These are phyloP conservation scores for Protomyctophum bolini DNA, from an alignment of 2,113 vertebrate genomes.

Conservation along the genomic window DNA sequence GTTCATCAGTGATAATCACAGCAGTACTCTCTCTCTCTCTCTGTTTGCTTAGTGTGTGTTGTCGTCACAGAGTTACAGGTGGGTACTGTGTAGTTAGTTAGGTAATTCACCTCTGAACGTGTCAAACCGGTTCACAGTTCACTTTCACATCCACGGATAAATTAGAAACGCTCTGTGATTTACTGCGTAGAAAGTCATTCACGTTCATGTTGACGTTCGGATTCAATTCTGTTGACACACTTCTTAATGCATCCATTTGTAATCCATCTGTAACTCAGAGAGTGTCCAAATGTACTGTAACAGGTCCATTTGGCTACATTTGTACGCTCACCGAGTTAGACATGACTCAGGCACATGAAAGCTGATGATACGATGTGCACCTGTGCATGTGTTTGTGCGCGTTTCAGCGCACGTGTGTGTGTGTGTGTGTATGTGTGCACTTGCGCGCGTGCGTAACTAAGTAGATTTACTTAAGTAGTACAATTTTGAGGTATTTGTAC, in stretches of 20 bases:
- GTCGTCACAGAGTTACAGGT: conserved; percentile 9
- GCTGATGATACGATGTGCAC: not conserved
- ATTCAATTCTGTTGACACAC: conserved; percentile 47
- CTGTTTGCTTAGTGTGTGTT: conserved; percentile 31
- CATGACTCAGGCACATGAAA: too few relatives aligned
- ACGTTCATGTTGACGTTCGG: conserved; percentile 41
- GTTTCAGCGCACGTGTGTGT: conserved; percentile 2
- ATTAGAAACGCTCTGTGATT: not conserved
- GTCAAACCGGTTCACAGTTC: too few relatives aligned
- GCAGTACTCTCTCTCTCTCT: conserved; percentile 19
- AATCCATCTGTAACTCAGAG: not conserved
- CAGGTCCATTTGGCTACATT: too few relatives aligned
- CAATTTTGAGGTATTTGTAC: too few relatives aligned
- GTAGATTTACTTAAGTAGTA: not conserved
- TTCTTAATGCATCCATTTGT: not conserved
- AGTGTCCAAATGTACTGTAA: too few relatives aligned
- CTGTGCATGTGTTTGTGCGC: not conserved
- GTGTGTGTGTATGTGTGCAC: not conserved
- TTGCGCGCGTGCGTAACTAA: not conserved
- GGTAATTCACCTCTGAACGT: too few relatives aligned
- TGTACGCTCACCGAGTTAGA: too few relatives aligned
- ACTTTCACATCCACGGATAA: too few relatives aligned
- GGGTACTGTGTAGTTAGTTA: not conserved
- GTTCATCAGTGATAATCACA: conserved; percentile 30
- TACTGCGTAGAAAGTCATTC: conserved; percentile 4